Percentiles rank a stretch among this genome's conserved stretches.
These are phyloP conservation scores for Pterois miles DNA, from an alignment of 2,797 vertebrate species.

Conservation along the genomic window DNA sequence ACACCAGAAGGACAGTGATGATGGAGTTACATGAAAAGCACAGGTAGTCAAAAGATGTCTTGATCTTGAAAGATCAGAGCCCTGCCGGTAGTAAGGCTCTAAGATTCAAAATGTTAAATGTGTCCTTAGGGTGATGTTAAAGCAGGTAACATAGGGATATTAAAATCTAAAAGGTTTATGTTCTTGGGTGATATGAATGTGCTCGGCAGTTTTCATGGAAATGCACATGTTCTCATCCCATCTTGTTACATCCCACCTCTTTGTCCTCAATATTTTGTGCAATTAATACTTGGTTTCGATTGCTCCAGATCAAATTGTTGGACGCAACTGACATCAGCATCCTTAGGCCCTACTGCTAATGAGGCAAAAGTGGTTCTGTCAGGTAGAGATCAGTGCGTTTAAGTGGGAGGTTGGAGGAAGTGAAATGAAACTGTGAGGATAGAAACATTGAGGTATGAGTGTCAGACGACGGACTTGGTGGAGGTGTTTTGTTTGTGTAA, in stretches of 20 bases:
- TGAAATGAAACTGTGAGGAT: not conserved
- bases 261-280: not conserved
- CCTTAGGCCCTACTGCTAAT: not conserved
- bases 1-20: not conserved
- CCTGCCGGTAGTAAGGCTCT: not conserved
- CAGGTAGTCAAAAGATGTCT: not conserved
- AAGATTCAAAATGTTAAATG: not conserved
- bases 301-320: not conserved
- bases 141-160: not conserved
- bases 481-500: not conserved
- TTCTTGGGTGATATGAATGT: not conserved
- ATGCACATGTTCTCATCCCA: too few relatives aligned
- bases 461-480: not conserved
- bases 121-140: not conserved
- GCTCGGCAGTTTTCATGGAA: not conserved
- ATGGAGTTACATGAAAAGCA: not conserved
- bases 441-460: not conserved
- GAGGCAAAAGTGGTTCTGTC: not conserved
- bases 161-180: slow-evolving; percentile 1
- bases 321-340: not conserved
- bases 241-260: too few relatives aligned
- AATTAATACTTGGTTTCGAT: not conserved
- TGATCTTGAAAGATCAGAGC: not conserved
- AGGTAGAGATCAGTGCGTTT: not conserved
- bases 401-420: not conserved